phyloP scores from a whole-genome alignment of 2,888 invertebrate species.

The Brachyptera risi region DNA sequence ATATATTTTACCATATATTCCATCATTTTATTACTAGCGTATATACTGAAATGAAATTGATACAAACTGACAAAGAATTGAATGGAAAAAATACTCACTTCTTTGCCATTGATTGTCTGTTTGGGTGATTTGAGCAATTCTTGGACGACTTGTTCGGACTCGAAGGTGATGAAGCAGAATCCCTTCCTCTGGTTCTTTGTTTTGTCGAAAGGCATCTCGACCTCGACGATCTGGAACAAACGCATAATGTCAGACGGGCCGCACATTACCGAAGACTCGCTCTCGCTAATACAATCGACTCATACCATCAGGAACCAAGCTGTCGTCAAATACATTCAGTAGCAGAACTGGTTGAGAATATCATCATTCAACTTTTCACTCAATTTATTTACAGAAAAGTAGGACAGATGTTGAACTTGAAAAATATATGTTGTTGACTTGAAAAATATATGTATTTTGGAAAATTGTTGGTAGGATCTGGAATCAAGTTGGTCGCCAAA shows the following conservation, averaged over 20 bases:
- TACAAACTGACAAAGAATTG: too few relatives aligned
- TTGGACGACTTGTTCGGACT: slow-evolving; percentile 90
- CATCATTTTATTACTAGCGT: too few relatives aligned
- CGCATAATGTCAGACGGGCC: slow-evolving; percentile 39
- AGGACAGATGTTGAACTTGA: too few relatives aligned
- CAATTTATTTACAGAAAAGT: too few relatives aligned
- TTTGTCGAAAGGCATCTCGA: slow-evolving; percentile 97
- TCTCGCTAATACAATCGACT: too few relatives aligned
- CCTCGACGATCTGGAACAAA: slow-evolving; percentile 73
- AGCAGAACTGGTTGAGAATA: slow-evolving; percentile 9
- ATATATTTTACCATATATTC: too few relatives aligned
- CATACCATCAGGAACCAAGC: not conserved
- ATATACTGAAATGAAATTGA: too few relatives aligned
- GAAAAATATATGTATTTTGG: too few relatives aligned
- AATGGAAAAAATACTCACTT: slow-evolving; percentile 61
- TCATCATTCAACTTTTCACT: not conserved
- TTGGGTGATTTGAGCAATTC: slow-evolving; percentile 88
- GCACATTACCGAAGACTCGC: too few relatives aligned
- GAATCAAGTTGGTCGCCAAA: not conserved
- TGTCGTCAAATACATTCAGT: slow-evolving; percentile 5
- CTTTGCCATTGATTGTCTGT: slow-evolving; percentile 89
- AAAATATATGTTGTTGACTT: too few relatives aligned
- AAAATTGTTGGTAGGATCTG: too few relatives aligned
- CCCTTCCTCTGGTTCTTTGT: slow-evolving; percentile 94
- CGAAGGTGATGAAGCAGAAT: slow-evolving; percentile 97